Percentiles rank a stretch among this genome's conserved stretches.
Evolutionary conservation across 2,888 invertebrate species (phyloP).

Genomic region (Cosmopolites sordidus): DNA sequence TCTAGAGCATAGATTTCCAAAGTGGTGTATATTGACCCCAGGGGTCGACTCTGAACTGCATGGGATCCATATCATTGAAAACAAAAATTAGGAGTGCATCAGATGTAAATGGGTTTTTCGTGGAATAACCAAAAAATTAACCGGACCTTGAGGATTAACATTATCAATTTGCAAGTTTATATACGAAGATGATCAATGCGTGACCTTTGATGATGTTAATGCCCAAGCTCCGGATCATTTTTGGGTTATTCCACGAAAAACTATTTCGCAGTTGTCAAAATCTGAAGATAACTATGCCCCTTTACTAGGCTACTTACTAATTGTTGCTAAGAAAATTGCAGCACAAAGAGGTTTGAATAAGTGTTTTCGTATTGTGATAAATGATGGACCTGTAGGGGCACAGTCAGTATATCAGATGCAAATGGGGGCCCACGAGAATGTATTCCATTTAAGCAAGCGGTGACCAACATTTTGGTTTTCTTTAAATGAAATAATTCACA

Average conservation of each 20-base stretch:
- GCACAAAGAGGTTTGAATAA: constrained; percentile 67
- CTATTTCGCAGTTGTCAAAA: constrained; percentile 75
- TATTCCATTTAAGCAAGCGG: too few species aligned
- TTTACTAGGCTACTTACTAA: constrained; percentile 73
- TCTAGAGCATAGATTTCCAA: too few species aligned
- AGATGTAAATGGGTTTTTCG: too few species aligned
- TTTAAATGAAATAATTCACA: too few species aligned
- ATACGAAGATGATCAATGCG: constrained; percentile 91
- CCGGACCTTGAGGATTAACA: too few species aligned
- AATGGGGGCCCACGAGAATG: too few species aligned
- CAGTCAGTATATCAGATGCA: constrained; percentile 96
- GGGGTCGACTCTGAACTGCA: too few species aligned
- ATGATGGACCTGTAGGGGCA: constrained; percentile 86
- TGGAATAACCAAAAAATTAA: too few species aligned
- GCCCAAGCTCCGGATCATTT: constrained; percentile 95
- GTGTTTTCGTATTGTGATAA: constrained; percentile 87
- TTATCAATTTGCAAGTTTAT: constrained; percentile 87
- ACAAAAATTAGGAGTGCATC: too few species aligned
- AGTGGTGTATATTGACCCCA: too few species aligned
- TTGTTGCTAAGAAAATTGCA: constrained; percentile 79
- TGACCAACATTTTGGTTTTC: too few species aligned
- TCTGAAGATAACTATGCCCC: constrained; percentile 71
- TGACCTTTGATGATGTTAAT: constrained; percentile 88
- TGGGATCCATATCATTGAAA: too few species aligned
- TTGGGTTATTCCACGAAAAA: constrained; percentile 89